Base-by-base conservation (phyloP, 2,113 vertebrate species). In the Peromyscus maniculatus region DNA sequence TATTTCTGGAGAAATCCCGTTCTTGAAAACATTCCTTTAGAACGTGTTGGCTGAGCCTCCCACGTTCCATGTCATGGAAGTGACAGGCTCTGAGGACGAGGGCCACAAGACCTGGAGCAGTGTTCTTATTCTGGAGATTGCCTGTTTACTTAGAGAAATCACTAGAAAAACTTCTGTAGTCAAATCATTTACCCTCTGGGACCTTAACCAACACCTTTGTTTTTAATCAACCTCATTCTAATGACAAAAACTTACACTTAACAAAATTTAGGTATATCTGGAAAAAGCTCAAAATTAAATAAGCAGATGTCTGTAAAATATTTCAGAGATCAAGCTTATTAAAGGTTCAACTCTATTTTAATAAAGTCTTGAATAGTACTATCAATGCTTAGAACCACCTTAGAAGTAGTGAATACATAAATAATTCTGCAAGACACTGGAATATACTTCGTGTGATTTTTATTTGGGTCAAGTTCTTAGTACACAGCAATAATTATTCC, bases 401-500 rank as follows among this genome's bases (percentile, higher is more conserved):
- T 83, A 15, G 28, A 89, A 71, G 69, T 46, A 62, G 16, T 77
- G 57, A n/a, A 87, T 90, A 43, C 24, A 64, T 87, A n/a, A 90
- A 95, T 95, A 97, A 21, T 15, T 93, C 97, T 97, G 98, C 90
- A 87, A 94, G 98, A 98, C 97, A 97, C 95, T 21, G 1, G 7
- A 64, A 59, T 36, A 98, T 97, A 98, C 98, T 99, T 99, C 84
- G 92, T 98, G 98, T 97, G 79, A 86, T 98, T 99, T 87, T 99
- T 99, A 99, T 99, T 99, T 97, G 98, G 98, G 98, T 98, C 98
- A 99, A 98, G 98, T 98, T 98, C 98, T 98, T 99, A 99, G 98
- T 99, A 99, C 99, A 99, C 98, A 98, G 98, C 98, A 99, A 98
- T 98, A 99, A 97, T 98, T 98, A 99, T 98, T 98, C 97, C 98